These are phyloP conservation scores for Sceliomorpha sp. DNA, from an alignment of 2,888 invertebrate species.

Conservation along the genomic window DNA sequence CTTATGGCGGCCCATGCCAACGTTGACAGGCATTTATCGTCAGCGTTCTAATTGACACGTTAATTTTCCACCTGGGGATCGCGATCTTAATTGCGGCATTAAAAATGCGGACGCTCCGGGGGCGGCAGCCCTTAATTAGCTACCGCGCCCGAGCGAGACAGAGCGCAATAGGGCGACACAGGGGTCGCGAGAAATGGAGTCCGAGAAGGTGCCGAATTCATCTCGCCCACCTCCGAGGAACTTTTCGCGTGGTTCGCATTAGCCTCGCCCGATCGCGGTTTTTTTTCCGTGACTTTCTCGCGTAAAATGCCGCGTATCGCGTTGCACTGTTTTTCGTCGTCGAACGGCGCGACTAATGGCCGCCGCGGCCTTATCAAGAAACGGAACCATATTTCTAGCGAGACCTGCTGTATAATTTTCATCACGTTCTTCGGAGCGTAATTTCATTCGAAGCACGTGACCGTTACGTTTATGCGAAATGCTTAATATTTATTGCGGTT, in stretches of 20 bases:
- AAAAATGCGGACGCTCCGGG: constrained; percentile 49
- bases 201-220: neutral
- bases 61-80: constrained; percentile 66
- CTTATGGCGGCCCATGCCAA: constrained; percentile 60
- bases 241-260: too few species aligned
- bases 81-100: constrained; percentile 63
- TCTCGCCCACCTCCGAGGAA: too few species aligned
- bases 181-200: too few species aligned
- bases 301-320: neutral
- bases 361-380: constrained; percentile 12
- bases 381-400: constrained; percentile 17
- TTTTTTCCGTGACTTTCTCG: too few species aligned
- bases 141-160: constrained; percentile 20
- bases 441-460: constrained; percentile 29
- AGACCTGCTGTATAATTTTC: constrained; percentile 14
- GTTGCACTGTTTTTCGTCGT: too few species aligned
- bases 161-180: too few species aligned
- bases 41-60: constrained; percentile 73
- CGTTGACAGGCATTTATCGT: constrained; percentile 74
- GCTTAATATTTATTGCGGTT: constrained; percentile 20
- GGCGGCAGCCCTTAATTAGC: constrained; percentile 56
- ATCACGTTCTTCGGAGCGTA: constrained; percentile 20
- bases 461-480: constrained; percentile 14
- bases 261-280: too few species aligned
- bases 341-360: constrained; percentile 2